phyloP scores from a whole-genome alignment of 35 echinoderm and acorn worm species.

The Chiridota heheva region DNA sequence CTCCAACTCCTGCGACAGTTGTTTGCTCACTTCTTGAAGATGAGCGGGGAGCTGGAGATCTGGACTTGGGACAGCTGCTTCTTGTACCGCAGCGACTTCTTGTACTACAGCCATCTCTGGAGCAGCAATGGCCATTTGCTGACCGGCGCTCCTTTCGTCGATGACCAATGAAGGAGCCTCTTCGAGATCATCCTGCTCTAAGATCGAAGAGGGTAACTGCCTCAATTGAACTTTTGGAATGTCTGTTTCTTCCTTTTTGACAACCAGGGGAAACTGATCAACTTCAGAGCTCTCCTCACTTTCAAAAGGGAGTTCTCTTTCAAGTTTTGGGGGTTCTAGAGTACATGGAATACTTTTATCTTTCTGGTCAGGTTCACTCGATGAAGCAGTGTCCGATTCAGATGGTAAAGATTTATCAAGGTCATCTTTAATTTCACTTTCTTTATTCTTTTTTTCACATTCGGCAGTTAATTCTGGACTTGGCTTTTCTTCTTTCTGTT shows the following conservation, averaged over 20 bases:
- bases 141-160: constrained; percentile 51
- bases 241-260: background rate
- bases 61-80: constrained; percentile 9
- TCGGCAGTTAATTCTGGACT: no score
- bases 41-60: constrained; percentile 72
- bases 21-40: constrained; percentile 81
- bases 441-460: constrained; percentile 14
- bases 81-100: background rate
- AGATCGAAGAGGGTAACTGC: constrained; percentile 45
- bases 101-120: background rate
- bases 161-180: constrained; percentile 63
- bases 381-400: no score
- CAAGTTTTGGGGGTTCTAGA: constrained; percentile 62
- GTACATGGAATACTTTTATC: no score
- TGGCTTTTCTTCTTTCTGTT: constrained; percentile 30
- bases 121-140: background rate
- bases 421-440: no score
- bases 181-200: constrained; percentile 44
- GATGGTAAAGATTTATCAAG: no score
- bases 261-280: background rate
- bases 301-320: constrained; percentile 70
- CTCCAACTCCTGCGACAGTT: constrained; percentile 84
- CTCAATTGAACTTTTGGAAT: constrained; percentile 1
- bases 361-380: no score
- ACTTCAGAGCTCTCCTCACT: constrained; percentile 60